Evolutionary conservation across 2,888 invertebrate species (phyloP).

Genomic region (Oasisia sp.): DNA sequence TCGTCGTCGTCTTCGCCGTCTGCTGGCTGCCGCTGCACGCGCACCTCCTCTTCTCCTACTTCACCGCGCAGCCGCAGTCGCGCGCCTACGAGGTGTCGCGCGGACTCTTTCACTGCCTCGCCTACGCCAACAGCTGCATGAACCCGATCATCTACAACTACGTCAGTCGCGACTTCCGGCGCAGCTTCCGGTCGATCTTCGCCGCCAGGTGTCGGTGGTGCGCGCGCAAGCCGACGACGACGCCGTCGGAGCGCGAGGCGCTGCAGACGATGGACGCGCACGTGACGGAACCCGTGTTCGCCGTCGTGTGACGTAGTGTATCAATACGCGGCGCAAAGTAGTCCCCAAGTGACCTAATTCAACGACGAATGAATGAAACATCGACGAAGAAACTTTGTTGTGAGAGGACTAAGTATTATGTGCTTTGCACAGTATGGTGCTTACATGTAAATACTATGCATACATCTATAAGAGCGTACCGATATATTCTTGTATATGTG

Average conservation of each 20-base stretch:
- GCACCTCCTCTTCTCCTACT: constrained; percentile 40
- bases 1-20: constrained; percentile 90
- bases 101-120: constrained; percentile 35
- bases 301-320: neutral
- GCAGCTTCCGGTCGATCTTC: constrained; percentile 28
- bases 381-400: no score
- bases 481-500: neutral
- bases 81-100: constrained; percentile 34
- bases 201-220: constrained; percentile 4
- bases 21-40: constrained; percentile 92
- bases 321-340: neutral
- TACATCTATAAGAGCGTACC: neutral
- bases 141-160: constrained; percentile 44
- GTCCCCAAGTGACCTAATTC: neutral
- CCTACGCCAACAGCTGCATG: constrained; percentile 39
- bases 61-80: constrained; percentile 29
- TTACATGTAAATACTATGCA: neutral
- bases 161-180: constrained; percentile 38
- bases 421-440: no score
- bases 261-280: neutral
- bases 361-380: no score
- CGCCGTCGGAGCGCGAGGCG: neutral
- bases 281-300: neutral
- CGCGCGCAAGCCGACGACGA: neutral
- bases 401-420: no score